These are phyloP conservation scores for Mus pahari DNA, from an alignment of 2,113 vertebrate species.

Conservation along the genomic window DNA sequence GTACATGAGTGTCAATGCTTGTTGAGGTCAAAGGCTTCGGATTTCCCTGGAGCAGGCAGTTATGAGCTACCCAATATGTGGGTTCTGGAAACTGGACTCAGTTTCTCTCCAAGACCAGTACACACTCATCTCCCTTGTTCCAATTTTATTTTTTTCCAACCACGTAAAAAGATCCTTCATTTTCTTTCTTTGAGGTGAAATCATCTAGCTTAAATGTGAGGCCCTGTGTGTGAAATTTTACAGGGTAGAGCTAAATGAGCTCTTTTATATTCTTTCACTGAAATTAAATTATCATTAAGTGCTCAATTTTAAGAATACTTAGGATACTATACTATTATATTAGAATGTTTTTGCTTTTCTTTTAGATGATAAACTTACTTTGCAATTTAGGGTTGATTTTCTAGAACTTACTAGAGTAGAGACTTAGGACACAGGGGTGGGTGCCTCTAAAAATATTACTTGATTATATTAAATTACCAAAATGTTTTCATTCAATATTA, in stretches of 20 bases:
- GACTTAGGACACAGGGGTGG: not conserved
- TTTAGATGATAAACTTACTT: conserved; percentile 32
- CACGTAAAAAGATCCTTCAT: not conserved
- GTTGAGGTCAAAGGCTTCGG: not conserved
- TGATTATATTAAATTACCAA: conserved; percentile 51
- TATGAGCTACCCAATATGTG: not conserved
- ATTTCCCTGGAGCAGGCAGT: not conserved
- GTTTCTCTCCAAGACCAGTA: not conserved
- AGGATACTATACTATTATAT: not conserved
- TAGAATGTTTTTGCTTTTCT: not conserved
- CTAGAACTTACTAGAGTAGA: conserved; percentile 2
- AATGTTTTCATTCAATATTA: conserved; percentile 53
- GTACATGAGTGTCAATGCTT: not conserved
- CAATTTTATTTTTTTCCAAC: not conserved
- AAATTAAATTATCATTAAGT: conserved; percentile 4
- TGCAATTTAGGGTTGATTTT: conserved; percentile 6
- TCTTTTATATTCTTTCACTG: not conserved
- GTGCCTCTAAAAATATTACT: not conserved
- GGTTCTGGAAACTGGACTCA: not conserved
- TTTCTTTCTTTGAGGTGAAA: conserved; percentile 32
- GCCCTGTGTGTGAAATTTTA: conserved; percentile 27
- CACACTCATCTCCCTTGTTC: no score
- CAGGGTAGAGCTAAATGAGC: conserved; percentile 37
- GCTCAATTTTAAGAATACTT: conserved; percentile 17
- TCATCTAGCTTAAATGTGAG: conserved; percentile 53